Evolutionary conservation across 1,140 invertebrate species (phyloP), one percentile per base, ranked within the genome.

Genomic region (Papilio polytes): DNA sequence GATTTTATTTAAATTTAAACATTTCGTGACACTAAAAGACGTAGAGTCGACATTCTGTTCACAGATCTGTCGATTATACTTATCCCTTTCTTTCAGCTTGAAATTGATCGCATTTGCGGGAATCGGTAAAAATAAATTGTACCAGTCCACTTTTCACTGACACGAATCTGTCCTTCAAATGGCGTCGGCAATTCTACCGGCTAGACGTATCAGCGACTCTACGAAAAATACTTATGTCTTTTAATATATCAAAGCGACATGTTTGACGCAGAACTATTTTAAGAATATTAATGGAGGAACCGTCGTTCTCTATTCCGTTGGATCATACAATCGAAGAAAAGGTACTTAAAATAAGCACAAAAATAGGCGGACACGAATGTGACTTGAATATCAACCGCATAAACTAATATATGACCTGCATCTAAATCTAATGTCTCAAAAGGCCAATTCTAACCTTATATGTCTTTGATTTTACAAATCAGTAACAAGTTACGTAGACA

Each of bases 211-310:
- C 73, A 74, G 73, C 10, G 46, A 22, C 44, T 74, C 26, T 12
- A 74, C 41, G 70, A 9, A 73, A 46, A 73, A 73, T 73, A 74
- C 41, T 74, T 74, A 74, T 74, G 73, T 74, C 73, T 74, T 46
- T 74, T 26, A 74, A 74, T 74, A 74, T 74, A 74, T 74, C 73
- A 74, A 74, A 46, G n/a, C 12, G 74, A 76, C 74, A 76, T 76
- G 46, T 76, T 76, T 76, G 46, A 76, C 74, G 44, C 46, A 15
- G 44, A 18, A 12, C 74, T 76, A 76, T 76, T 76, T 76, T 76
- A 20, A 51, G 74, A 73, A 46, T 44, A 73, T 73, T 73, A 73
- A 70, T 70, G 63, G 26, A 66, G 12, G 26, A 31, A 7, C 59
- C 3, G 59, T 26, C 63, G 22, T 26, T 26, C 22, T 15, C 26